Evolutionary conservation across 2,797 vertebrate species (phyloP).

Genomic region (Margarornis squamiger): DNA sequence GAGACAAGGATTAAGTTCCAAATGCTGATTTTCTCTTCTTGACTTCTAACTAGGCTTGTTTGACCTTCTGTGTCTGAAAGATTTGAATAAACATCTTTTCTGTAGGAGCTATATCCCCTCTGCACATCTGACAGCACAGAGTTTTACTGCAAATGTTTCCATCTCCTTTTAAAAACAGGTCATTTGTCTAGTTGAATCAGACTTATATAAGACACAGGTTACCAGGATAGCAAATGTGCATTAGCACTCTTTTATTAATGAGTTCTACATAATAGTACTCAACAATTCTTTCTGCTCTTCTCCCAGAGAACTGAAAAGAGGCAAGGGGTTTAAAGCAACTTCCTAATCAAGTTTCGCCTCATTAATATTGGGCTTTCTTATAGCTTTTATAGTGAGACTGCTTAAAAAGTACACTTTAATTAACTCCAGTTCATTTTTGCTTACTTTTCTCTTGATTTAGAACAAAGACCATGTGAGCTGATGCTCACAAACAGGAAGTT

Average conservation of each 20-base stretch:
- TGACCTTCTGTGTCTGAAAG: conserved; percentile 56
- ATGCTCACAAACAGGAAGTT: background rate
- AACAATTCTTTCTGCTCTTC: background rate
- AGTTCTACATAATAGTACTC: conserved; percentile 37
- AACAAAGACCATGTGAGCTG: background rate
- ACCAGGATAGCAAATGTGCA: background rate
- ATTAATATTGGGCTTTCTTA: background rate
- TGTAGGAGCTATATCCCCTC: background rate
- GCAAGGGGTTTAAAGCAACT: conserved; percentile 29
- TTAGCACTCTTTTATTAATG: conserved; percentile 61
- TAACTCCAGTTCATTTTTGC: background rate
- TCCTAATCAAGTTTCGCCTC: conserved; percentile 54
- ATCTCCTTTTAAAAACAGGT: conserved; percentile 61
- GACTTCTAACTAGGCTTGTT: conserved; percentile 64
- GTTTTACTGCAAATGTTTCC: conserved; percentile 39
- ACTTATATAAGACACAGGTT: conserved; percentile 23
- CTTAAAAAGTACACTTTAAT: conserved; percentile 30
- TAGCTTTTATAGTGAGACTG: background rate
- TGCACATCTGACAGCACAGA: conserved; percentile 19
- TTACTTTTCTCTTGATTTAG: background rate
- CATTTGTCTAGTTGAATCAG: conserved; percentile 57
- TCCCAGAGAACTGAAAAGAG: conserved; percentile 9
- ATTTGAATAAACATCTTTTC: conserved; percentile 62
- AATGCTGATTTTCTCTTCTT: background rate
- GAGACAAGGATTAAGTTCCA: background rate